Evolutionary conservation across 2,113 vertebrate species (phyloP), one percentile per base, ranked within the genome.

Genomic region (Paradisaea rubra): DNA sequence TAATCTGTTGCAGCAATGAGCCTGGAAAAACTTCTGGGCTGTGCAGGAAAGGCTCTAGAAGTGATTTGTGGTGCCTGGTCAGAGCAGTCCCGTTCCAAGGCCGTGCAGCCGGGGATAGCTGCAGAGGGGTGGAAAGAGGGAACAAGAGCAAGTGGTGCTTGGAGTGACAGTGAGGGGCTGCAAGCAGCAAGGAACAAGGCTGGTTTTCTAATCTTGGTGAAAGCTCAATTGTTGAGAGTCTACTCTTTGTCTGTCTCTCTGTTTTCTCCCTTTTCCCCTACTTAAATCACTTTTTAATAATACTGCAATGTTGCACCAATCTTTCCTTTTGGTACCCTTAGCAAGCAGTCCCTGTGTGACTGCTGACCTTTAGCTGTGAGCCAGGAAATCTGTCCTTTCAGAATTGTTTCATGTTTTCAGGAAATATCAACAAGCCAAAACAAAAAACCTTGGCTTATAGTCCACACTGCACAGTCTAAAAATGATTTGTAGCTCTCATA

Each of bases 301-400:
- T 37, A 54, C 57, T n/a, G 45, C 52, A 49, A 28, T 60, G 63
- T 61, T 86, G 63, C 10, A 64, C 92, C 91, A 68, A 1, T 86
- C 81, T 78, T 80, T 60, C 79, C 84, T 94, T 92, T 94, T 57
- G 81, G 68, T 91, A 33, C 79, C 49, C 71, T 95, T 91, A 78
- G 88, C 60, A 11, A 80, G 81, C 8, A 4, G 77, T 92, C 92
- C 70, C 88, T 82, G 33, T 81, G 77, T 91, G 91, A 84, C 89
- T 77, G 52, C 81, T 95, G 95, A 95, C 94, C 95, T 97, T 95
- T 88, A 94, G 85, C 80, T 91, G 82, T 45, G 64, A 94, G 92
- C 95, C 92, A 93, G 89, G 64, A 88, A 83, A 89, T 88, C 91
- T 86, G 72, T 80, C 87, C 95, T 91, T 91, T 91, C 72, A 87